Percentiles rank a stretch among this genome's conserved stretches.
Conservation (phyloP, 2,888 invertebrate genomes). For the Lasioglossum vierecki region DNA sequence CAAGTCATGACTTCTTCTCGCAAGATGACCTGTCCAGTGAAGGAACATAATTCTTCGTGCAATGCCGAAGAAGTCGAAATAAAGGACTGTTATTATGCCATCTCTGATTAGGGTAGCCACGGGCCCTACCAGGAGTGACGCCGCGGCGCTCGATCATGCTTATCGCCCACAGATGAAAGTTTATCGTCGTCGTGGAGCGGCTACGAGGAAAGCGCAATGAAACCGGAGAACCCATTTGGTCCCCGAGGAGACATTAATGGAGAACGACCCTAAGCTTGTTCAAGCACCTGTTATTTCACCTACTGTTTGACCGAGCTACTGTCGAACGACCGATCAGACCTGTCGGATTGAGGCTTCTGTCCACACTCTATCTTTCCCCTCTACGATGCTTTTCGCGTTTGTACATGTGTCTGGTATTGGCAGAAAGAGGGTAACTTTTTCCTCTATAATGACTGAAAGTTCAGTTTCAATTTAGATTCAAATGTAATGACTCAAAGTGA, state of each 20-base stretch:
- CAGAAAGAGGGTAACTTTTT: too few relatives aligned
- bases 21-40: not conserved
- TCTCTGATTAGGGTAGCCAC: not conserved
- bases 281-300: conserved; percentile 44
- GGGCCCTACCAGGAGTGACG: not conserved
- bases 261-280: conserved; percentile 38
- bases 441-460: too few relatives aligned
- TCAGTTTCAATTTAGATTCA: too few relatives aligned
- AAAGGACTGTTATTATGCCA: not conserved
- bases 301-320: not conserved
- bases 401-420: too few relatives aligned
- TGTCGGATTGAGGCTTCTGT: too few relatives aligned
- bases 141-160: conserved; percentile 33
- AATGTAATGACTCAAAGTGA: too few relatives aligned
- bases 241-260: conserved; percentile 51
- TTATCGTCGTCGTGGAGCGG: conserved; percentile 22
- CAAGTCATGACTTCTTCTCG: too few relatives aligned
- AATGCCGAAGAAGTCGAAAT: not conserved
- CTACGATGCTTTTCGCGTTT: too few relatives aligned
- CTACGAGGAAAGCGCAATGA: conserved; percentile 27
- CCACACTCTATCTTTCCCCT: too few relatives aligned
- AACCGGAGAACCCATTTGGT: conserved; percentile 49
- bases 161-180: conserved; percentile 51
- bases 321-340: conserved; percentile 7
- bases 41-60: not conserved